Conservation (phyloP, 2,113 vertebrate species). For the Microcebus ravelobensis region DNA sequence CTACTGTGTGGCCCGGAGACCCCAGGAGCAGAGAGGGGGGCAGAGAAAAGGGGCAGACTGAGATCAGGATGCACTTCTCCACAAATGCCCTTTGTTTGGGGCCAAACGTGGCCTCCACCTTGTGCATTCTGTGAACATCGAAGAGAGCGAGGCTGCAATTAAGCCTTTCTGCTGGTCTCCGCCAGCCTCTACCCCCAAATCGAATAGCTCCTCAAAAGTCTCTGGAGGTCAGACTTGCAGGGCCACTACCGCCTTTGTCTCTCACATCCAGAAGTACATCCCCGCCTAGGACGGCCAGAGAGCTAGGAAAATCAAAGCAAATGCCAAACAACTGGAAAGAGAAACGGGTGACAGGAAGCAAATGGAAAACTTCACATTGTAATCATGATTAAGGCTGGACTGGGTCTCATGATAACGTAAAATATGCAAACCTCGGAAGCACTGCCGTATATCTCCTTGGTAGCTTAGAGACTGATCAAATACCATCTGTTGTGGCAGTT, state of each 20-base stretch:
- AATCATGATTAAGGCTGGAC: slow-evolving; percentile 36
- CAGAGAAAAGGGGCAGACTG: neutral
- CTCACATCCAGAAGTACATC: neutral
- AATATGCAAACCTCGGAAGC: slow-evolving; percentile 54
- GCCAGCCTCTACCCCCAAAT: neutral
- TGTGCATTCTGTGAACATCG: neutral
- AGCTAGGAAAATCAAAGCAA: slow-evolving; percentile 27
- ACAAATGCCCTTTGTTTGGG: neutral
- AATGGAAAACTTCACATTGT: slow-evolving; percentile 61
- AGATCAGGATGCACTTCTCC: neutral
- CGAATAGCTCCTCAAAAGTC: neutral
- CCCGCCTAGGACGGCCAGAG: neutral
- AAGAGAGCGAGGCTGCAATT: neutral
- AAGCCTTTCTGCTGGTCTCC: neutral
- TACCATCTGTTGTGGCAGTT: slow-evolving; percentile 80
- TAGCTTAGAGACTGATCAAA: slow-evolving; percentile 76
- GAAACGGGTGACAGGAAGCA: neutral
- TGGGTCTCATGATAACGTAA: slow-evolving; percentile 48
- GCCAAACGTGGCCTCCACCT: neutral
- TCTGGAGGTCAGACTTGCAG: neutral
- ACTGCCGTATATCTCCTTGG: slow-evolving; percentile 43
- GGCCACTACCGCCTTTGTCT: neutral
- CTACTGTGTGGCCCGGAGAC: neutral
- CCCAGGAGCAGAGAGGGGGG: neutral
- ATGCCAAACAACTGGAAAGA: slow-evolving; percentile 48